Conservation (phyloP, 92 coral and sea anemone genomes). For the Bergia sp. region DNA sequence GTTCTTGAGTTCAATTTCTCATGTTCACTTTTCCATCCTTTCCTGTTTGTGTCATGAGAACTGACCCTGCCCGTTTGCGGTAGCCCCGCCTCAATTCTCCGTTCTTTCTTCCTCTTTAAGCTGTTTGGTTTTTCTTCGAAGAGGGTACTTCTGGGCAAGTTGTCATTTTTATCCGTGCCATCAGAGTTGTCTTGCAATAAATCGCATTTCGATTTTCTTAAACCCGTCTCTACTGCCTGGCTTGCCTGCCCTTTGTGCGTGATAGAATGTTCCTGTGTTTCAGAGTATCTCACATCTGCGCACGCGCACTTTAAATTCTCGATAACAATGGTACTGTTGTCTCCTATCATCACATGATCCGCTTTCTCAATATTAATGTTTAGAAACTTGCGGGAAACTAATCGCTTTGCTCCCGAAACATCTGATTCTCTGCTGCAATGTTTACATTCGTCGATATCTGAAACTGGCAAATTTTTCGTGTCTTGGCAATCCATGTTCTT, state of each 20-base stretch:
- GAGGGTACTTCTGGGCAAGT: too few species aligned
- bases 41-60: constrained; percentile 10
- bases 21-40: neutral
- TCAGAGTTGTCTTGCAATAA: neutral
- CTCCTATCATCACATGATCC: neutral
- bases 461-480: neutral
- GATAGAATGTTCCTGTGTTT: neutral
- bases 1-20: neutral
- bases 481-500: neutral
- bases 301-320: neutral
- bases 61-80: neutral
- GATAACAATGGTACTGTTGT: neutral
- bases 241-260: neutral
- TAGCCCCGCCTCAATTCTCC: neutral
- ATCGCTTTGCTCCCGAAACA: neutral
- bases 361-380: neutral
- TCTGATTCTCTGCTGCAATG: neutral
- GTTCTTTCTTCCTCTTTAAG: neutral
- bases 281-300: neutral
- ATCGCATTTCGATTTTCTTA: neutral
- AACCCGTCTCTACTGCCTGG: neutral
- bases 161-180: neutral
- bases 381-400: neutral
- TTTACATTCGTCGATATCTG: neutral
- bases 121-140: neutral